Evolutionary conservation across 2,888 invertebrate genomes (phyloP), one percentile per base, ranked within the genome.

Genomic region (Eristalinus sepulchralis): DNA sequence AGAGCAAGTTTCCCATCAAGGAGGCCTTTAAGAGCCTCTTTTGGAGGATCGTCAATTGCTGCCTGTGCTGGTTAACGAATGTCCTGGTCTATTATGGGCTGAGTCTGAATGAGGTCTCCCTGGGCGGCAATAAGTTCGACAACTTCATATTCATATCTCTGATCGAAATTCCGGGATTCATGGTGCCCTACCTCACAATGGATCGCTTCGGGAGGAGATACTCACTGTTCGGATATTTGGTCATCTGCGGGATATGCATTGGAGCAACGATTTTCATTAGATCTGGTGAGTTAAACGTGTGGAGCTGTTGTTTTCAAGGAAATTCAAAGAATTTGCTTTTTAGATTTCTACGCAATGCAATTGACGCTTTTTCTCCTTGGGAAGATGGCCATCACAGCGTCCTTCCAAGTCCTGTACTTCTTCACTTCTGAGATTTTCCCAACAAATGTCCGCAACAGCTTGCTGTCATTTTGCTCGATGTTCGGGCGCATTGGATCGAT

Each of bases 21-120:
- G 89, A 90, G 33, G 91, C 92, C 0, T 92, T 91, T 55, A 88
- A 85, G n/a, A 90, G 89, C 66, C 88, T 92, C 20, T 90, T 91
- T 64, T 91, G 91, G 90, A 90, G 92, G 55, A 91, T 93, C 72
- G 82, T 94, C 1, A 95, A 95, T 68, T 96, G 96, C 88, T 95
- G 95, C n/a, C 94, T 96, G 88, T 96, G 96, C 93, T 97, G 96
- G 96, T 94, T 96, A 17, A 95, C 96, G 0, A 95, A 96, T 89
- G 95, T 96, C 0, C 95, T 97, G 87, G 95, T 97, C 22, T 97
- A 96, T 91, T 97, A 96, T 89, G 97, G 97, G 0, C 92, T 97
- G 53, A 96, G 96, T 0, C 93, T 97, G 72, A 96, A 96, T 92
- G 95, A 97, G 0, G 96, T 96, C 2, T 94, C 95, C 0, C 92